Percentiles rank a stretch among this genome's conserved stretches.
Evolutionary conservation across 1,140 invertebrate genomes (phyloP).

Genomic region (Thalassaphorura encarpata): DNA sequence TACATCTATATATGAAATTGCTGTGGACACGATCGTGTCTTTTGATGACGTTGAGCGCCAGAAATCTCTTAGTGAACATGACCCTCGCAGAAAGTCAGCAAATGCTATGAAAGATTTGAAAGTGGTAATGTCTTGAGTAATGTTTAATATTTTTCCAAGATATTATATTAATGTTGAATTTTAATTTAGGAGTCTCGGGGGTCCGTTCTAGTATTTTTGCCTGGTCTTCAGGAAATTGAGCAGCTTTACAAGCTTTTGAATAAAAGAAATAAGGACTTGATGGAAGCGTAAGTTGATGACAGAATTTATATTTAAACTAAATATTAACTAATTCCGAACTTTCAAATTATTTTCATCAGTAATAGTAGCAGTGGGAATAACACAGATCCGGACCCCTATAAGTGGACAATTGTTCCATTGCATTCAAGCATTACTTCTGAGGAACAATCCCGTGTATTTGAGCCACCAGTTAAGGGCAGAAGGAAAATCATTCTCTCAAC

Average conservation of each 20-base stretch:
- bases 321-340: not conserved
- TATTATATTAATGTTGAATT: constrained; percentile 2
- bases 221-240: constrained; percentile 68
- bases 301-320: not conserved
- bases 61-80: not conserved
- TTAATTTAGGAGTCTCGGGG: constrained; percentile 35
- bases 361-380: no score
- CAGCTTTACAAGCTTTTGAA: constrained; percentile 36
- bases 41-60: constrained; percentile 15
- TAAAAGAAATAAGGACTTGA: constrained; percentile 4
- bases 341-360: constrained; percentile 1
- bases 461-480: constrained; percentile 41
- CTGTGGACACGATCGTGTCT: constrained; percentile 5
- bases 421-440: constrained; percentile 57
- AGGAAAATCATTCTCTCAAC: constrained; percentile 88
- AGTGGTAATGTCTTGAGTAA: constrained; percentile 2
- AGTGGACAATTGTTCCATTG: constrained; percentile 47
- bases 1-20: constrained; percentile 14
- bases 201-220: constrained; percentile 77
- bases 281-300: not conserved
- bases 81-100: constrained; percentile 7
- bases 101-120: not conserved
- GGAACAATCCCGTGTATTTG: constrained; percentile 61
- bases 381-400: constrained; percentile 11
- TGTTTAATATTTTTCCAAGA: not conserved